Evolutionary conservation across 2,797 vertebrate species (phyloP).

Genomic region (Gambelia wislizenii): DNA sequence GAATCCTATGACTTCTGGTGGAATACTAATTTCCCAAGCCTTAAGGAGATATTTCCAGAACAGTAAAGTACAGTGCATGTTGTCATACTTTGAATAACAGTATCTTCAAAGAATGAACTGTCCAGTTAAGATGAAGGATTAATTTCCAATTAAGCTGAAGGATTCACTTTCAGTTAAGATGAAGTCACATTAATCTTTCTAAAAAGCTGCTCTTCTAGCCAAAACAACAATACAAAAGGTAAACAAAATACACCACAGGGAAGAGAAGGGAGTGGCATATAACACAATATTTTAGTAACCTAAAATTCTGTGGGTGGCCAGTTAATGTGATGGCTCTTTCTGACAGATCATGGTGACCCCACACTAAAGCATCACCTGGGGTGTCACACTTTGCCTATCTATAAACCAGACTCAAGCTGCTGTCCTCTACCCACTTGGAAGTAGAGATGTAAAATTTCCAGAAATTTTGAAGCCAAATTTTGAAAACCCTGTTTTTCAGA

Average conservation of each 20-base stretch:
- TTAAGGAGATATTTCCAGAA: neutral
- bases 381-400: neutral
- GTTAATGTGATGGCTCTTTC: neutral
- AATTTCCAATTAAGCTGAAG: too few species aligned
- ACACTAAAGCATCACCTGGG: neutral
- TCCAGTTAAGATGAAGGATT: neutral
- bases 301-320: neutral
- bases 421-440: neutral
- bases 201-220: neutral
- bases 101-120: neutral
- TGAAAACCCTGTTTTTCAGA: too few species aligned
- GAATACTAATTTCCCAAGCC: neutral
- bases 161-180: too few species aligned
- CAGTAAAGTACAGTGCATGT: neutral
- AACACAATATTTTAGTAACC: neutral
- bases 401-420: neutral
- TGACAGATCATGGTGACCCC: neutral
- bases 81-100: neutral
- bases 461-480: too few species aligned
- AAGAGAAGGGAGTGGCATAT: neutral
- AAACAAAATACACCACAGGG: neutral
- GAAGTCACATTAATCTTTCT: neutral
- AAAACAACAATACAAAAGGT: neutral
- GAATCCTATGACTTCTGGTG: neutral
- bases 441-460: too few species aligned